Conservation (phyloP, 2,888 invertebrate genomes). For the Junonia oenone region DNA sequence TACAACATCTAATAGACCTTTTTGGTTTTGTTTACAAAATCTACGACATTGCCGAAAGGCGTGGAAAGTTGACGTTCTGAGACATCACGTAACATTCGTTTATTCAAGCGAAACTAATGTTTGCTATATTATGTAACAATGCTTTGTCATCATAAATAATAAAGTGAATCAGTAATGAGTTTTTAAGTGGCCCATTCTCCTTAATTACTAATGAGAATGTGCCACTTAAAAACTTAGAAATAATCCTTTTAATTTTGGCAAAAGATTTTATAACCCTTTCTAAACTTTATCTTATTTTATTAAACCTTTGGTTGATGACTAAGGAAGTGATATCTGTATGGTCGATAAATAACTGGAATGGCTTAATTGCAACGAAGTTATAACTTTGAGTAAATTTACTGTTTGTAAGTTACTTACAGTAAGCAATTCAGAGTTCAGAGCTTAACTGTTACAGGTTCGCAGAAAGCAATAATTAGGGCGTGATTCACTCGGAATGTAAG, state of each 20-base stretch:
- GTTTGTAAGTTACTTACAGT: slow-evolving; percentile 59
- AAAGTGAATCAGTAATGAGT: slow-evolving; percentile 20
- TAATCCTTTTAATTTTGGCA: background rate
- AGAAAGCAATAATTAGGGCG: slow-evolving; percentile 46
- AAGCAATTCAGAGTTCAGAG: slow-evolving; percentile 42
- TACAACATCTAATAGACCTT: slow-evolving; percentile 15
- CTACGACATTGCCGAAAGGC: slow-evolving; percentile 20
- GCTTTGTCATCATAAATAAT: slow-evolving; percentile 14
- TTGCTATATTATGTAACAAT: slow-evolving; percentile 30
- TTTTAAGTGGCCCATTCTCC: slow-evolving; percentile 15
- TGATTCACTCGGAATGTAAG: slow-evolving; percentile 50
- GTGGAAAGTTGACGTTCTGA: slow-evolving; percentile 29
- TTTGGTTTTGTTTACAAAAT: slow-evolving; percentile 33
- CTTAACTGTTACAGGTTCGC: slow-evolving; percentile 44
- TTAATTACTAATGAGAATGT: too few relatives aligned
- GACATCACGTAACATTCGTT: slow-evolving; percentile 29
- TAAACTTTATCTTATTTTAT: background rate
- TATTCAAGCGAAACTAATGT: slow-evolving; percentile 28
- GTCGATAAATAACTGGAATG: background rate
- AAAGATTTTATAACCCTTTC: background rate
- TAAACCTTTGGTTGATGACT: background rate
- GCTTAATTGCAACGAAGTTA: slow-evolving; percentile 10
- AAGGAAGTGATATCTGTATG: background rate
- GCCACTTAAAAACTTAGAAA: too few relatives aligned
- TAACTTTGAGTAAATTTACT: slow-evolving; percentile 39